A percentile compares a stretch with the other conserved stretches of the same genome.
These are phyloP conservation scores for Nezara viridula DNA, from an alignment of 2,888 invertebrate genomes.

Conservation along the genomic window DNA sequence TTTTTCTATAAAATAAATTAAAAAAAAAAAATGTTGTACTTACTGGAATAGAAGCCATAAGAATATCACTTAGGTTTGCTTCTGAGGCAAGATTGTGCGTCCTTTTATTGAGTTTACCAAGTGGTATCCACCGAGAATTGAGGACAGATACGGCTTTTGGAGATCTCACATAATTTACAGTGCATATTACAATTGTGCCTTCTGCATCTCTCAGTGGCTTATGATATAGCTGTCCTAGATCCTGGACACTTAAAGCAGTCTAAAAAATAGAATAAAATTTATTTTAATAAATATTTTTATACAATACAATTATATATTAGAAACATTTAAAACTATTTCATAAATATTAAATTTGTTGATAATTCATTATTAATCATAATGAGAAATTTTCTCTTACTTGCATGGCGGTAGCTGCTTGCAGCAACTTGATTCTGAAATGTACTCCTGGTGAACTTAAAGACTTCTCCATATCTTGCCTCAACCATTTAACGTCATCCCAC, in stretches of 20 bases:
- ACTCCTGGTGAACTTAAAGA: conserved; percentile 88
- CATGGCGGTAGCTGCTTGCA: conserved; percentile 94
- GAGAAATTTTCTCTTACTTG: conserved; percentile 69
- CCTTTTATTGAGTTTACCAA: conserved; percentile 86
- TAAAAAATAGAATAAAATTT: conserved; percentile 69
- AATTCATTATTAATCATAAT: background rate
- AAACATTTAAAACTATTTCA: background rate
- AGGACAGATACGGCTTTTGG: conserved; percentile 90
- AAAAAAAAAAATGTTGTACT: conserved; percentile 61
- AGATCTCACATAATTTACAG: conserved; percentile 84
- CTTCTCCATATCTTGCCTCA: conserved; percentile 95
- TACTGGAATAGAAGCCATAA: conserved; percentile 88
- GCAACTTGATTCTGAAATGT: conserved; percentile 91
- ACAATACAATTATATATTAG: background rate
- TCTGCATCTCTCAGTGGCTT: conserved; percentile 89
- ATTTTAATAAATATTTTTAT: background rate
- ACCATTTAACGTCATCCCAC: conserved; percentile 95
- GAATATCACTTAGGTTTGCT: conserved; percentile 83
- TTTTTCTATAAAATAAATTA: too few species aligned
- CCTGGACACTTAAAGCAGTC: conserved; percentile 90
- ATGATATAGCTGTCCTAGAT: conserved; percentile 95
- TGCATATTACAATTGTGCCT: conserved; percentile 91
- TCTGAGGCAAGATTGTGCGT: conserved; percentile 80
- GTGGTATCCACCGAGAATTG: conserved; percentile 93
- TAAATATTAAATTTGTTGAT: background rate